Evolutionary conservation across 1,140 invertebrate genomes (phyloP).

Genomic region (Berghia stephanieae): DNA sequence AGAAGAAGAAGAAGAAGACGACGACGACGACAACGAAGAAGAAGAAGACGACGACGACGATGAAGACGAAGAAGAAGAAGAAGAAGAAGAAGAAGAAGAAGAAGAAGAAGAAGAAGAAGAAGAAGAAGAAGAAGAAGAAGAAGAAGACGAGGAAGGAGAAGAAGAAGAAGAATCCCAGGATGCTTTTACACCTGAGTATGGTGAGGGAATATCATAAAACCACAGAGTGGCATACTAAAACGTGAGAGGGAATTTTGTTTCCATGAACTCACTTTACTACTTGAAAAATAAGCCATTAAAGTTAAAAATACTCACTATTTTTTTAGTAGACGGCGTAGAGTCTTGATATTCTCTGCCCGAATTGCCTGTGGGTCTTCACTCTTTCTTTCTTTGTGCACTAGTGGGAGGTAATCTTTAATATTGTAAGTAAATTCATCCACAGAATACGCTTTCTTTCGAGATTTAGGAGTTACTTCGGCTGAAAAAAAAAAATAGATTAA

Average conservation of each 20-base stretch:
- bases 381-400: conserved; percentile 56
- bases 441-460: conserved; percentile 36
- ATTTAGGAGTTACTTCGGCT: conserved; percentile 40
- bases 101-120: background rate
- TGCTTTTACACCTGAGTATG: too few species aligned
- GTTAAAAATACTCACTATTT: conserved; percentile 57
- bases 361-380: conserved; percentile 54
- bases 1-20: too few species aligned
- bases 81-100: background rate
- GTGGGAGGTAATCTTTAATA: conserved; percentile 56
- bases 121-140: background rate
- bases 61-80: too few species aligned
- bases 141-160: background rate
- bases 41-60: too few species aligned
- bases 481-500: background rate
- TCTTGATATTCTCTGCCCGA: conserved; percentile 50
- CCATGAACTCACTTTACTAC: too few species aligned
- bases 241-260: too few species aligned
- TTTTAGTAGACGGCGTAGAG: conserved; percentile 53
- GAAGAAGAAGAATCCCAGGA: background rate
- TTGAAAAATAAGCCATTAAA: background rate
- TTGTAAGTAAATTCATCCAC: conserved; percentile 52
- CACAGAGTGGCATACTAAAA: too few species aligned
- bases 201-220: too few species aligned
- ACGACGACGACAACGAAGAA: too few species aligned